Percentiles rank a stretch among this genome's conserved stretches.
Conservation (phyloP, 1,140 invertebrate species). For the Anastrepha ludens region DNA sequence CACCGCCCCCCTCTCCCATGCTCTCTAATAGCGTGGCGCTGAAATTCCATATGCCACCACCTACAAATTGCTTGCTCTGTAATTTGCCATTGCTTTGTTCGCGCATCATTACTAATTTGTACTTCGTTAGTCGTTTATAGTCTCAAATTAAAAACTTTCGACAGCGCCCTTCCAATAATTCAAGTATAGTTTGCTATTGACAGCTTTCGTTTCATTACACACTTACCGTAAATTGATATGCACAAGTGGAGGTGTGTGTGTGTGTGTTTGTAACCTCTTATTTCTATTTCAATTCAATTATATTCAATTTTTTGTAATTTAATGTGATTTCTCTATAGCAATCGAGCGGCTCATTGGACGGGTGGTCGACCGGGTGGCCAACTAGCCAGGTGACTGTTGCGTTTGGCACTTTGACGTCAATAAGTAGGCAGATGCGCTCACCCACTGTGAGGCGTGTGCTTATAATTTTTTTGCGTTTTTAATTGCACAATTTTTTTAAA, state of each 20-base stretch:
- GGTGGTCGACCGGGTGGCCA: neutral
- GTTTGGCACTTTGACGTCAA: slow-evolving; percentile 35
- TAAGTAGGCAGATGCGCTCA: neutral
- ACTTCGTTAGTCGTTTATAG: slow-evolving; percentile 50
- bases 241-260: neutral
- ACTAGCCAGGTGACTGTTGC: neutral
- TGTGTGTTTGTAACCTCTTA: slow-evolving; percentile 12
- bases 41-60: slow-evolving; percentile 41
- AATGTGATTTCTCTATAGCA: slow-evolving; percentile 42
- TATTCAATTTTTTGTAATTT: neutral
- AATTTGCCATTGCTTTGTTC: slow-evolving; percentile 48
- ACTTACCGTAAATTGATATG: neutral
- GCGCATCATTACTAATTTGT: slow-evolving; percentile 50
- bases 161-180: neutral
- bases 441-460: neutral
- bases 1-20: too few species aligned
- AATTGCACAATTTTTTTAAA: neutral
- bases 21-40: neutral
- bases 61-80: neutral
- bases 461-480: slow-evolving; percentile 1
- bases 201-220: slow-evolving; percentile 11
- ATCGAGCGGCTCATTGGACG: neutral
- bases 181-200: slow-evolving; percentile 10
- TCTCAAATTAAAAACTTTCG: slow-evolving; percentile 42
- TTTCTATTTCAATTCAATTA: slow-evolving; percentile 45